Evolutionary conservation across 2,113 vertebrate species (phyloP).

Genomic region (Neofelis nebulosa): DNA sequence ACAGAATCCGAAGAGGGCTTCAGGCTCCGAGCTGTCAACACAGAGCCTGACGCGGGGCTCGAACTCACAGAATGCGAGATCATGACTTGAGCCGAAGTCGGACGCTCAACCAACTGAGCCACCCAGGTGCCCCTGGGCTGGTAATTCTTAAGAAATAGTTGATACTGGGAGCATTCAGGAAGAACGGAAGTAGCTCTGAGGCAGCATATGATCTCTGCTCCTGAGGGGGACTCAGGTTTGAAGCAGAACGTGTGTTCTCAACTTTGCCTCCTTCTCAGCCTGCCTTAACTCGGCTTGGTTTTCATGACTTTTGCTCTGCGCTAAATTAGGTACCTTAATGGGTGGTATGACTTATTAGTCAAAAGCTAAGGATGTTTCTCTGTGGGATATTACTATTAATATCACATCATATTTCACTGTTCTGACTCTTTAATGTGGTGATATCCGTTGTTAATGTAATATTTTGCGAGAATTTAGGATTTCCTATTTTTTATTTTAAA

Average conservation of each 20-base stretch:
- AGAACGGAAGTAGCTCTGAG: background rate
- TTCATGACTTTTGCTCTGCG: slow-evolving; percentile 51
- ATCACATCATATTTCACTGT: slow-evolving; percentile 66
- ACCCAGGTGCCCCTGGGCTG: too few species aligned
- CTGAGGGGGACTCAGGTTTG: background rate
- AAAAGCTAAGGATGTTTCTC: slow-evolving; percentile 76
- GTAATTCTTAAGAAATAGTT: background rate
- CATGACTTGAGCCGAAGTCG: too few species aligned
- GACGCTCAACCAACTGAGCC: too few species aligned
- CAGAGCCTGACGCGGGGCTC: too few species aligned
- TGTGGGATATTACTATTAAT: slow-evolving; percentile 71
- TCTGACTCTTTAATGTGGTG: slow-evolving; percentile 71
- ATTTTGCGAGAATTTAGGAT: slow-evolving; percentile 44
- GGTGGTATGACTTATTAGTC: slow-evolving; percentile 72
- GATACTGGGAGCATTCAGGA: background rate
- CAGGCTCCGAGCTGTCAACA: too few species aligned
- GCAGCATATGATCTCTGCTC: background rate
- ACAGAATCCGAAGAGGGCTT: too few species aligned
- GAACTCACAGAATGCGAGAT: too few species aligned
- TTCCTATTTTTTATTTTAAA: slow-evolving; percentile 40
- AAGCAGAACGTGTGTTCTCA: background rate
- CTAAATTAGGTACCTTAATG: slow-evolving; percentile 73
- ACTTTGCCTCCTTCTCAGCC: background rate
- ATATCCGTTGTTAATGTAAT: slow-evolving; percentile 36
- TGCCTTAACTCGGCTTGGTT: slow-evolving; percentile 7